Percentiles rank a stretch among this genome's conserved stretches.
Conservation (phyloP, 2,113 vertebrate genomes). For the Egretta garzetta region DNA sequence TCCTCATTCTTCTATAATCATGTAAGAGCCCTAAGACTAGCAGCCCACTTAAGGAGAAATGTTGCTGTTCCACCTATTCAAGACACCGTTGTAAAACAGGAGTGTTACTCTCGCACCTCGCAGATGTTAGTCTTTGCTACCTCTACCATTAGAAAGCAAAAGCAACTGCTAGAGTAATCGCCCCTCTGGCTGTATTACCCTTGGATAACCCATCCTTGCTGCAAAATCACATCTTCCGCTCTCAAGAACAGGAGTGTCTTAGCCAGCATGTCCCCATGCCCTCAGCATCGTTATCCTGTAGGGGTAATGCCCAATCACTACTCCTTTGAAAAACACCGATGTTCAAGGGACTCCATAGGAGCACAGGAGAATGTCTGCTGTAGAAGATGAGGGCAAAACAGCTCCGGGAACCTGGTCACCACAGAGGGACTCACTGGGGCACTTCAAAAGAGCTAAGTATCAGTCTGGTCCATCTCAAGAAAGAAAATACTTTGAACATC, state of each 20-base stretch:
- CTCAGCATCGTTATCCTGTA: not conserved
- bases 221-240: not conserved
- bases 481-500: not conserved
- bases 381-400: not conserved
- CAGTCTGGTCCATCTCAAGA: not conserved
- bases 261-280: accelerated
- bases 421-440: not conserved
- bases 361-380: not conserved
- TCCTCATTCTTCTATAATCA: not conserved
- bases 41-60: not conserved
- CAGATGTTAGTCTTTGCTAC: not conserved
- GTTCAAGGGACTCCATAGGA: not conserved
- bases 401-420: not conserved
- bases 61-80: not conserved
- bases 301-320: not conserved
- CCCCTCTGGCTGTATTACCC: not conserved
- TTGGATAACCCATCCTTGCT: not conserved
- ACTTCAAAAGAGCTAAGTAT: not conserved
- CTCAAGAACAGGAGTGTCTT: not conserved
- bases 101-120: not conserved
- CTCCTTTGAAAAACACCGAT: not conserved
- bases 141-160: not conserved
- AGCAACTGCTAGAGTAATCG: not conserved
- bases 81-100: not conserved
- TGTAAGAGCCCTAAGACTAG: not conserved